Base-by-base conservation (phyloP, 2,113 vertebrate species). In the Chamaea fasciata region DNA sequence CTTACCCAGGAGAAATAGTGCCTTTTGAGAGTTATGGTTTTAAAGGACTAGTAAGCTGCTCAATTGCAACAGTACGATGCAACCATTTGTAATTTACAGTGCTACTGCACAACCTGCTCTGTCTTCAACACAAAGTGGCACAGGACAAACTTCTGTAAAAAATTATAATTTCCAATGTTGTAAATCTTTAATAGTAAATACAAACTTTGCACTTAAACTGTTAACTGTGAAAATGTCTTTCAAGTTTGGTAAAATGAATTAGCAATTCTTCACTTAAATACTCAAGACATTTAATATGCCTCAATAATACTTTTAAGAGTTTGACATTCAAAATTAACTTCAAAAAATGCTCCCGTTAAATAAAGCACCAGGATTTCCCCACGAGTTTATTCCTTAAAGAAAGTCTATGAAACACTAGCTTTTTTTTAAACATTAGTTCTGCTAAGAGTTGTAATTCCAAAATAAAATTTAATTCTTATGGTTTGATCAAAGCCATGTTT, bases 401-500 rank as follows among this genome's bases (percentile, higher is more conserved):
- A 96, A 96, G 87, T 86, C 63, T 70, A 78, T 10, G 33, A 95
- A 71, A 97, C 55, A 83, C 57, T 63, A 81, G 77, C 4, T 86
- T 65, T 62, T 90, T 78, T 79, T 85, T 24, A 88, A 86, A 87
- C 81, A 89, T 91, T 78, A 95, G 60, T 71, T 97, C 83, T 92
- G 87, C 77, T 85, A 78, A 83, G 6, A 78, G 60, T 47, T 91
- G 65, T 27, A 86, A 71, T 92, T 89, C 76, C 82, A 96, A 96
- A 96, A 95, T 83, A 94, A 92, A 87, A 75, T 83, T 90, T 87
- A 89, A 87, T 83, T 90, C 89, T 91, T 91, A 73, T 62, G 73
- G 68, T 96, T 95, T 69, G 76, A 96, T 94, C 87, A 89, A 94
- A 94, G 92, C 63, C 84, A 86, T 6, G 46, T 89, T 94, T 96